Conservation (phyloP, 2,113 vertebrate species). For the Tenrec ecaudatus region DNA sequence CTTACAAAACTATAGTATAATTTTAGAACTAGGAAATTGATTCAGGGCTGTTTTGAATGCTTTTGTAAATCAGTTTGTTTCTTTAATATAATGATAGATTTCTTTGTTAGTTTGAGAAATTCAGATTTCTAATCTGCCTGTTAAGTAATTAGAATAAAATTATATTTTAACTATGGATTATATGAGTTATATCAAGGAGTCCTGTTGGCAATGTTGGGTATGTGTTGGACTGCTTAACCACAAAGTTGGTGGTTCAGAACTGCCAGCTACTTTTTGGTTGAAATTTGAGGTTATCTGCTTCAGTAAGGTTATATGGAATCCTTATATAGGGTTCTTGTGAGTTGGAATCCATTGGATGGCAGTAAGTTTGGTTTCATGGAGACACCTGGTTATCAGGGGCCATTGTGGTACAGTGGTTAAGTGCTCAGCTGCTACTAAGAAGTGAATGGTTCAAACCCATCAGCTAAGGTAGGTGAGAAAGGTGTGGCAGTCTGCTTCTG, state of each 20-base stretch:
- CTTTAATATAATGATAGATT: background rate
- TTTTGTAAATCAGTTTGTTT: background rate
- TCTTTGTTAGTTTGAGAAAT: constrained; percentile 3
- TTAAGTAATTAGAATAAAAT: constrained; percentile 36
- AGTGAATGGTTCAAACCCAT: no score
- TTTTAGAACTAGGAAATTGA: background rate
- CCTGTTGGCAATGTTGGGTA: background rate
- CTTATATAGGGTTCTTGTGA: no score
- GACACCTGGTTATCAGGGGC: no score
- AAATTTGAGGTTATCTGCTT: background rate
- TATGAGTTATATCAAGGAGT: background rate
- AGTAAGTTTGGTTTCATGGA: no score
- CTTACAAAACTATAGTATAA: background rate
- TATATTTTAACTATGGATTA: background rate
- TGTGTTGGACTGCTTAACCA: background rate
- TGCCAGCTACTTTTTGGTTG: background rate
- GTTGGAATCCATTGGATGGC: no score
- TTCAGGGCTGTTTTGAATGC: background rate
- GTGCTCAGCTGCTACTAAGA: no score
- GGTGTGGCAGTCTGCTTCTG: no score
- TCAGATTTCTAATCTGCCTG: background rate
- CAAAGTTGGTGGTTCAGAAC: background rate
- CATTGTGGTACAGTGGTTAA: no score
- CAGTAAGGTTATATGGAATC: background rate
- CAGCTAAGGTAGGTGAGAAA: no score